Evolutionary conservation across 2,113 vertebrate genomes (phyloP).

Genomic region (Misgurnus mizolepis): DNA sequence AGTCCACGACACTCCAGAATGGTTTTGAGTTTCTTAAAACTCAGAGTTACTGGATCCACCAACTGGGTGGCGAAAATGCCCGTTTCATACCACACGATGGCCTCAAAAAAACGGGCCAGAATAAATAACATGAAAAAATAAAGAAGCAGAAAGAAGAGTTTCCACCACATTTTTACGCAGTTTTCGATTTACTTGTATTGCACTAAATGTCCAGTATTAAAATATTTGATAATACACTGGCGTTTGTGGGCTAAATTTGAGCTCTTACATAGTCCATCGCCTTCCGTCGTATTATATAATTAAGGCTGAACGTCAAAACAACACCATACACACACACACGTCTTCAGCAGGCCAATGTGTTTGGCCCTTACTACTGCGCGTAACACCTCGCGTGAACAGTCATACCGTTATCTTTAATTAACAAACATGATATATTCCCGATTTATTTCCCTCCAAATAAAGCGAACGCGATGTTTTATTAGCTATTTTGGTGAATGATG

Average conservation of each 20-base stretch:
- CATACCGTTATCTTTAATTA: constrained; percentile 6
- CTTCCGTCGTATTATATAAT: constrained; percentile 11
- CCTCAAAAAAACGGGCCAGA: constrained; percentile 90
- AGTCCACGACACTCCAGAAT: constrained; percentile 92
- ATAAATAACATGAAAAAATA: constrained; percentile 91
- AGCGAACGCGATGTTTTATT: neutral
- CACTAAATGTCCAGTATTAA: constrained; percentile 18
- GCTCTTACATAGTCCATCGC: neutral
- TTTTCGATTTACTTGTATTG: neutral
- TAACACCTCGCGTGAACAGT: neutral
- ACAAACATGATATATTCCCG: neutral
- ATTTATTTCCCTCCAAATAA: neutral
- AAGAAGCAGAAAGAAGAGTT: constrained; percentile 89
- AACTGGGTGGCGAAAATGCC: constrained; percentile 92
- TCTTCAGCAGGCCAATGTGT: constrained; percentile 38
- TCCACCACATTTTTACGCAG: constrained; percentile 87
- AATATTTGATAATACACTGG: neutral
- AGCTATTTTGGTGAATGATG: neutral
- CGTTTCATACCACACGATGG: constrained; percentile 94
- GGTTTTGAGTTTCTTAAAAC: constrained; percentile 89
- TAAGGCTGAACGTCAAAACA: constrained; percentile 6
- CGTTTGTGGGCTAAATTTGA: neutral
- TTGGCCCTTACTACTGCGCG: constrained; percentile 9
- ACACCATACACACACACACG: neutral
- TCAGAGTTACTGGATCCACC: constrained; percentile 91